These are phyloP conservation scores for Calameuta filiformis DNA, from an alignment of 2,888 invertebrate genomes.

Conservation along the genomic window DNA sequence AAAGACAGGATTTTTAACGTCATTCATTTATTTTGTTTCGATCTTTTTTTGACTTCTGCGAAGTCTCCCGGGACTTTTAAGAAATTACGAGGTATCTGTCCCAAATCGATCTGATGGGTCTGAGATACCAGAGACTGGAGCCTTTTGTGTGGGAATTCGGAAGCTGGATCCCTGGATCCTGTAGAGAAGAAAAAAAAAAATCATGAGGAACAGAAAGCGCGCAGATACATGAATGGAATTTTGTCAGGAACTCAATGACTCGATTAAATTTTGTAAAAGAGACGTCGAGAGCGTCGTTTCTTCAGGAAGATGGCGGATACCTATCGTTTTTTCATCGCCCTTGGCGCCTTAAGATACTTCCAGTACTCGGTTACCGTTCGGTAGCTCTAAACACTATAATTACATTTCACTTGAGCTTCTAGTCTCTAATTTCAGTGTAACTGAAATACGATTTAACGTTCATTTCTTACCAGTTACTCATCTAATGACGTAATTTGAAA, in stretches of 20 bases:
- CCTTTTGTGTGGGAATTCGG: neutral
- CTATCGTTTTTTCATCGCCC: neutral
- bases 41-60: neutral
- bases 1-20: neutral
- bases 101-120: neutral
- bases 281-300: neutral
- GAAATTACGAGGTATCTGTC: neutral
- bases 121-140: neutral
- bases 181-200: neutral
- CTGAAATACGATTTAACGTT: neutral
- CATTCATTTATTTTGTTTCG: neutral
- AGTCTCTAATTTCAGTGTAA: constrained; percentile 21
- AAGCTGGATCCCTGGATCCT: neutral
- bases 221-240: neutral
- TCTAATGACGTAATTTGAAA: neutral
- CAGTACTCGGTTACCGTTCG: constrained; percentile 33
- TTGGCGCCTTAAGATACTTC: neutral
- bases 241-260: neutral
- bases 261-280: neutral
- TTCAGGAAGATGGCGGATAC: neutral
- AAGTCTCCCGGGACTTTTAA: neutral
- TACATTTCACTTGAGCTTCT: constrained; percentile 29
- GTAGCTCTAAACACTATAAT: constrained; percentile 42
- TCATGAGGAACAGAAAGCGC: neutral
- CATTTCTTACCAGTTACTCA: neutral